A percentile compares a stretch with the other conserved stretches of the same genome.
Conservation (phyloP, 1,140 invertebrate species). For the Nephila pilipes region DNA sequence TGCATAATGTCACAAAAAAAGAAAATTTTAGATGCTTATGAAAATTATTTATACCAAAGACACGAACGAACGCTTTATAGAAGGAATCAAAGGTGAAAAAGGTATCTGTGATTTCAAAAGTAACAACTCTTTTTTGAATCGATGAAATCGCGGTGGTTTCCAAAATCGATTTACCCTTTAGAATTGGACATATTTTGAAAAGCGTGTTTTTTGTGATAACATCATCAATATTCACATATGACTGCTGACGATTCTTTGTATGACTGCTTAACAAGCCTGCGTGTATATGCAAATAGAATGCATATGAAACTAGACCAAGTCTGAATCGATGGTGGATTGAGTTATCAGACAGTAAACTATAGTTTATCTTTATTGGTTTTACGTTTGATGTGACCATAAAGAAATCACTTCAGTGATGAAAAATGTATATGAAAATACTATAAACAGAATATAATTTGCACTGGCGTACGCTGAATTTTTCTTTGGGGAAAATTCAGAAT, state of each 20-base stretch:
- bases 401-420: too few species aligned
- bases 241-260: background rate
- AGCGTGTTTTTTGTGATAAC: background rate
- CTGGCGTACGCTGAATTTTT: too few species aligned
- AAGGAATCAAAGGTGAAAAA: background rate
- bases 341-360: background rate
- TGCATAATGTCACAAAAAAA: too few species aligned
- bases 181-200: background rate
- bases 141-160: background rate
- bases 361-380: too few species aligned
- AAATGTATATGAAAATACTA: too few species aligned
- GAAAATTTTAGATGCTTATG: too few species aligned
- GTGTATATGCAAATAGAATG: background rate
- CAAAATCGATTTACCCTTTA: constrained; percentile 2
- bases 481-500: too few species aligned
- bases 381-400: too few species aligned
- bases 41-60: too few species aligned
- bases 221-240: constrained; percentile 6
- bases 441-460: too few species aligned
- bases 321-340: background rate
- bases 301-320: background rate
- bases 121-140: background rate
- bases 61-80: background rate
- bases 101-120: background rate
- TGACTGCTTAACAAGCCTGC: background rate